Percentiles rank a stretch among this genome's conserved stretches.
These are phyloP conservation scores for Cepaea hortensis DNA, from an alignment of 2,888 invertebrate genomes.

Conservation along the genomic window DNA sequence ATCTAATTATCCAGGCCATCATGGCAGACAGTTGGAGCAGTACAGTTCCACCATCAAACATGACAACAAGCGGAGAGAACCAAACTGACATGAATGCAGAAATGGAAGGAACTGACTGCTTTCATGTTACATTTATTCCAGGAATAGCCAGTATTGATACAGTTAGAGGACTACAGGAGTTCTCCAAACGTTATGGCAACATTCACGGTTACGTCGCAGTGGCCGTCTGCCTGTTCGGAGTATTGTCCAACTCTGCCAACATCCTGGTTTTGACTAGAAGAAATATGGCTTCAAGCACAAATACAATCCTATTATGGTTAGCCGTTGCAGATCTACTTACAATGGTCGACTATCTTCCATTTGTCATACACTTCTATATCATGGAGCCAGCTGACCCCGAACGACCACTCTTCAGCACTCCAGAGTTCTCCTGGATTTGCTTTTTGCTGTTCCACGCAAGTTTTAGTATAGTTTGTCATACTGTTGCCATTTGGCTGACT, in stretches of 20 bases:
- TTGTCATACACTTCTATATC: slow-evolving; percentile 83
- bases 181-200: slow-evolving; percentile 63
- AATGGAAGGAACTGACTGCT: background rate
- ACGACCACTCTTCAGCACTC: slow-evolving; percentile 62
- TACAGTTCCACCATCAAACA: background rate
- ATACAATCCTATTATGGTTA: slow-evolving; percentile 88
- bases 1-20: background rate
- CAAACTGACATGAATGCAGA: background rate
- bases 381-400: slow-evolving; percentile 60
- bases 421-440: slow-evolving; percentile 75
- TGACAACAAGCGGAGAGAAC: background rate
- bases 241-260: slow-evolving; percentile 91
- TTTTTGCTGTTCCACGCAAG: slow-evolving; percentile 86
- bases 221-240: slow-evolving; percentile 91
- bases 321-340: slow-evolving; percentile 94
- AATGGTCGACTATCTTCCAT: slow-evolving; percentile 92
- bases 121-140: slow-evolving; percentile 44
- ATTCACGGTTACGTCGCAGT: slow-evolving; percentile 91
- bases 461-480: slow-evolving; percentile 90
- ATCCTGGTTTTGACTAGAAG: slow-evolving; percentile 91
- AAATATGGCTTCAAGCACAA: slow-evolving; percentile 94
- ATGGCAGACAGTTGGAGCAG: slow-evolving; percentile 10
- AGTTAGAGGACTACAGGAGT: slow-evolving; percentile 55
- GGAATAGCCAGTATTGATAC: slow-evolving; percentile 52
- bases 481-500: slow-evolving; percentile 94